Percentiles rank a stretch among this genome's conserved stretches.
phyloP scores from a whole-genome alignment of 2,113 vertebrate genomes.

The Pitta sordida region DNA sequence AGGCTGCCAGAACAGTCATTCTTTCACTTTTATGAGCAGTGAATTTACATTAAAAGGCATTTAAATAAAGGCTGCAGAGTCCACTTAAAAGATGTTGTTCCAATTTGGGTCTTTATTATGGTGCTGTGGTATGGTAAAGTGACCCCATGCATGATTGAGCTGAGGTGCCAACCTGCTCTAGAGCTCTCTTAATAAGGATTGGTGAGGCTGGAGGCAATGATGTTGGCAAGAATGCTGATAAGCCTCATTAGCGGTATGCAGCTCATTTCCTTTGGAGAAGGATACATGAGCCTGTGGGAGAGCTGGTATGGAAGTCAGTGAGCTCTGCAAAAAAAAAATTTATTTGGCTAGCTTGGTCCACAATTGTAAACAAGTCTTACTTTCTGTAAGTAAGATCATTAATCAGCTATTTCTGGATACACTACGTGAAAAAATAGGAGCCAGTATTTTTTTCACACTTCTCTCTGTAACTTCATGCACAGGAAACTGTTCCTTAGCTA shows the following conservation, averaged over 20 bases:
- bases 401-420: background rate
- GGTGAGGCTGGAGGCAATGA: background rate
- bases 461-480: background rate
- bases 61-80: conserved; percentile 46
- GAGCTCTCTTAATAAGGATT: conserved; percentile 36
- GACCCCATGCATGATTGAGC: conserved; percentile 21
- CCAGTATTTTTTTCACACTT: background rate
- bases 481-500: background rate
- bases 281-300: background rate
- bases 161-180: conserved; percentile 13
- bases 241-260: conserved; percentile 5
- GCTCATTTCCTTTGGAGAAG: background rate
- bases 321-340: background rate
- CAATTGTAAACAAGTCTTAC: background rate
- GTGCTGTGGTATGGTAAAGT: background rate
- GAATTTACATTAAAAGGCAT: conserved; percentile 50
- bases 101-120: conserved; percentile 20
- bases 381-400: background rate
- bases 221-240: conserved; percentile 29
- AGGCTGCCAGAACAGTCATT: conserved; percentile 41
- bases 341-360: background rate
- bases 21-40: conserved; percentile 41
- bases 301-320: background rate
- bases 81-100: background rate
- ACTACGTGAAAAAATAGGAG: background rate